phyloP scores from a whole-genome alignment of 1,140 invertebrate species.

The Choristoneura fumiferana region DNA sequence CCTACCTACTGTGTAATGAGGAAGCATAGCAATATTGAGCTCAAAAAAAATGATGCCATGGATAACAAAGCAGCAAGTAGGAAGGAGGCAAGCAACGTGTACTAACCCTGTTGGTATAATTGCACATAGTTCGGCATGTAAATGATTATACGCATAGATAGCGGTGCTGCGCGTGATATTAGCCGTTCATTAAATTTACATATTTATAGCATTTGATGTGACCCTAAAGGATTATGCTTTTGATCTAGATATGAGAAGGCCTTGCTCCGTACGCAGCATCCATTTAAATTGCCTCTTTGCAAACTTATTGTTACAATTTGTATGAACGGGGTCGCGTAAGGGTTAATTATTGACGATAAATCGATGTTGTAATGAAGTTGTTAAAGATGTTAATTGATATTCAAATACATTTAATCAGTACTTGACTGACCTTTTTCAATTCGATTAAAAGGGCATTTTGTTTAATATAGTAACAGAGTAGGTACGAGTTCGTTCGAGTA shows the following conservation, averaged over 20 bases:
- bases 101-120: conserved; percentile 1
- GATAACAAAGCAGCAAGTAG: no score
- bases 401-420: no score
- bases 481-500: no score
- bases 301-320: conserved; percentile 11
- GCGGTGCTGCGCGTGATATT: conserved; percentile 16
- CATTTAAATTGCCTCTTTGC: conserved; percentile 16
- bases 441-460: no score
- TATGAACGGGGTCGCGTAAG: not conserved
- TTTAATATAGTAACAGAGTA: no score
- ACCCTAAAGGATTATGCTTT: conserved; percentile 20
- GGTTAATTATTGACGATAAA: not conserved
- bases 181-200: conserved; percentile 29
- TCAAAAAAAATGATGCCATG: no score
- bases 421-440: no score
- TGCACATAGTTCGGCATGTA: conserved; percentile 15
- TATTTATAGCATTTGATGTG: conserved; percentile 27
- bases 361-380: no score
- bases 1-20: no score
- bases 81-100: not conserved
- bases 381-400: not conserved
- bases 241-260: conserved; percentile 17
- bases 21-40: no score
- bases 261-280: not conserved
- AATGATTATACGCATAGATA: conserved; percentile 18